Evolutionary conservation across 2,888 invertebrate species (phyloP), one percentile per base, ranked within the genome.

Genomic region (Thera obeliscata): DNA sequence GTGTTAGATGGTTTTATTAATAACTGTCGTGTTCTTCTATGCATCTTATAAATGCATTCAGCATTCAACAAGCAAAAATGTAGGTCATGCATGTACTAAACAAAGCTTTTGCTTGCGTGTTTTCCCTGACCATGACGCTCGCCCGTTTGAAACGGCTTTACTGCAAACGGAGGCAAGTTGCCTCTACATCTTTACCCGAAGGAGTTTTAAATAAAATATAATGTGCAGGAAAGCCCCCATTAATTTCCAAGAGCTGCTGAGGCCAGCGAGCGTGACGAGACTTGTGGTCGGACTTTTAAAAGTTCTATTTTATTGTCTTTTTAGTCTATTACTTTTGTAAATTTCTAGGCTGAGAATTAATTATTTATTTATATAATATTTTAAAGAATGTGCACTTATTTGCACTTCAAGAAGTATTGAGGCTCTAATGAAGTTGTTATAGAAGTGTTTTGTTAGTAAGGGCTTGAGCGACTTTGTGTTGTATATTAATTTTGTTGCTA

Each of bases 201-300:
- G 58, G 57, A 69, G 64, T 61, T 69, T 64, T 58, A 61, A 69
- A 65, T 68, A 64, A 65, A 66, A 49, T 63, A 57, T 59, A 58
- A 65, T 62, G 65, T 59, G 56, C 56, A 69, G 66, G 66, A 66
- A 69, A 56, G 12, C 63, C 57, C 46, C 63, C 69, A 63, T 69
- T 66, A 63, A 66, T 60, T 63, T 63, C 57, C 54, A 54, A 66
- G 66, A 61, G 62, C 58, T 57, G 61, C 60, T 66, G 61, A 62
- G 67, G 59, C 65, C 58, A 56, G 56, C 38, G 67, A 43, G 62
- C 71, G 60, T 68, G 66, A 70, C 71, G 60, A n/a, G 59, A 64
- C 22, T 46, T 66, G 52, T 22, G 46, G 35, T 43, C 48, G 52
- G 48, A 69, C 63, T 66, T 66, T 69, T 66, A 63, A 66, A 60